phyloP scores from a whole-genome alignment of 2,797 vertebrate species.

The Chromis chromis region DNA sequence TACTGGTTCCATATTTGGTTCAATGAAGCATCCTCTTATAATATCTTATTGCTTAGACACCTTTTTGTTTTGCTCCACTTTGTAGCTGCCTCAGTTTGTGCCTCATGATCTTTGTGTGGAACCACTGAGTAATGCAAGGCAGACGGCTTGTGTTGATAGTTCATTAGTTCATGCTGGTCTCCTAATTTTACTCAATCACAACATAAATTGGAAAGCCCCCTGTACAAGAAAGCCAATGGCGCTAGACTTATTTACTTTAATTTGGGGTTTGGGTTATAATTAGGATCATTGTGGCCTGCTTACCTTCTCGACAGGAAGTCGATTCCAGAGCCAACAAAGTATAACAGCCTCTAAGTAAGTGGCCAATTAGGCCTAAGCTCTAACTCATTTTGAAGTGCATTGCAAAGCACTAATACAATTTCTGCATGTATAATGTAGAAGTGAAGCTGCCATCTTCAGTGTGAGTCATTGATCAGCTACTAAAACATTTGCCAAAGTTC shows the following conservation, averaged over 20 bases:
- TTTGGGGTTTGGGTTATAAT: conserved; percentile 23
- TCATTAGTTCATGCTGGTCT: conserved; percentile 1
- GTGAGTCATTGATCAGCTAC: conserved; percentile 3
- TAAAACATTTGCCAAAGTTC: conserved; percentile 19
- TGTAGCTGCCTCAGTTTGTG: neutral
- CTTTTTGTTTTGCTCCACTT: neutral
- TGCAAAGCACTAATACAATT: conserved; percentile 47
- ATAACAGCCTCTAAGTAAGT: conserved; percentile 15
- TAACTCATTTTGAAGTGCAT: conserved; percentile 34
- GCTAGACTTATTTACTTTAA: conserved; percentile 21
- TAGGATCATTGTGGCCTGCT: conserved; percentile 26
- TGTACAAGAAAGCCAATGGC: conserved; percentile 16
- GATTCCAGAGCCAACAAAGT: conserved; percentile 29
- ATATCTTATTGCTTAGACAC: neutral
- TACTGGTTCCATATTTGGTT: neutral
- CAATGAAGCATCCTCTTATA: neutral
- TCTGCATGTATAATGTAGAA: conserved; percentile 45
- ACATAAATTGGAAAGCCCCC: neutral
- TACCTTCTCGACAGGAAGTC: conserved; percentile 41
- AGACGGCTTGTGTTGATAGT: conserved; percentile 3
- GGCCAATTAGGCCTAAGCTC: conserved; percentile 41
- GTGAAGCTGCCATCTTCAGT: conserved; percentile 16
- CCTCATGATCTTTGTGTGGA: neutral
- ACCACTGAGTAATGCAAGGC: neutral
- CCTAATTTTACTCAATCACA: conserved; percentile 14